A percentile compares a stretch with the other conserved stretches of the same genome.
Conservation (phyloP, 1,140 invertebrate genomes). For the Orius insidiosus region DNA sequence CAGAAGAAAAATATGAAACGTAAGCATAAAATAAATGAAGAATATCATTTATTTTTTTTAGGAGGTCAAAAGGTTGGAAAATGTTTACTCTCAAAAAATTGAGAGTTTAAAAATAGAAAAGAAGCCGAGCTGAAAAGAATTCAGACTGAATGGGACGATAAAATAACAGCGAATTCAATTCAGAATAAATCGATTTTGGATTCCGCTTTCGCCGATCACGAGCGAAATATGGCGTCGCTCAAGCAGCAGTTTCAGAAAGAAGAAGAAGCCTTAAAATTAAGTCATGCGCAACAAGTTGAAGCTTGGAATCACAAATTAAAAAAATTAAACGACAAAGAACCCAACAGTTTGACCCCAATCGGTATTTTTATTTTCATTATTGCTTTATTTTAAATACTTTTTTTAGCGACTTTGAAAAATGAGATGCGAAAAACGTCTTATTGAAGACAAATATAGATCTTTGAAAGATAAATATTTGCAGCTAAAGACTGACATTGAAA, state of each 20-base stretch:
- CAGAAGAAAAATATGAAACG: slow-evolving; percentile 4
- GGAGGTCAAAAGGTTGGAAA: slow-evolving; percentile 10
- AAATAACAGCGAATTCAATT: slow-evolving; percentile 9
- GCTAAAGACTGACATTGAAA: slow-evolving; percentile 57
- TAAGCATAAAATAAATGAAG: neutral
- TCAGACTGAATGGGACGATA: slow-evolving; percentile 15
- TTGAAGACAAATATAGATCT: slow-evolving; percentile 60
- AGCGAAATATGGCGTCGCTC: neutral
- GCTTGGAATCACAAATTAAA: slow-evolving; percentile 7
- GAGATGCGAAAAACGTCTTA: slow-evolving; percentile 46
- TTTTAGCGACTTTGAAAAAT: slow-evolving; percentile 35
- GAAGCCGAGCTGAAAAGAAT: slow-evolving; percentile 9
- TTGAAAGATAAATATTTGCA: slow-evolving; percentile 63
- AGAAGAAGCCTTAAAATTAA: neutral
- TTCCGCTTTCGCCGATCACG: slow-evolving; percentile 7
- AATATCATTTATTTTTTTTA: slow-evolving; percentile 4
- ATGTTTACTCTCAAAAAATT: neutral
- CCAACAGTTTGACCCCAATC: slow-evolving; percentile 1
- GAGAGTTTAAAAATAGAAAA: slow-evolving; percentile 6
- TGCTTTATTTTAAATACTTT: neutral
- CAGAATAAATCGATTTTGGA: slow-evolving; percentile 11
- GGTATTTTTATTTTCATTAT: neutral
- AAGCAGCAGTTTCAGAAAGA: slow-evolving; percentile 11
- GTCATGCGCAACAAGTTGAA: slow-evolving; percentile 15
- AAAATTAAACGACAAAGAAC: slow-evolving; percentile 13